phyloP scores from a whole-genome alignment of 2,113 vertebrate species.

The Neomonachus schauinslandi region DNA sequence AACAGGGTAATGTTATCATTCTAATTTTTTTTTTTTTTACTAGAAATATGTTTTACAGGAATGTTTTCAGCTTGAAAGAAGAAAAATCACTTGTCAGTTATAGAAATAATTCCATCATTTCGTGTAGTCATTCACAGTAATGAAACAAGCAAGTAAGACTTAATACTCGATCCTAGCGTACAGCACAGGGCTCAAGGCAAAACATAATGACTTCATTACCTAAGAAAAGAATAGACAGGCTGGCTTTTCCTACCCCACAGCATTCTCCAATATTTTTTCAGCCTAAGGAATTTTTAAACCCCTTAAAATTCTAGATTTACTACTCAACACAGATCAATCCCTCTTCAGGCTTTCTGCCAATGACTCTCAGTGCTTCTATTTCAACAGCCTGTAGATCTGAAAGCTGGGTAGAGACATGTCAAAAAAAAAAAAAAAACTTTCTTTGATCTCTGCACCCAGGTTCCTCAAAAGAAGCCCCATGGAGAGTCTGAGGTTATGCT shows the following conservation, averaged over 20 bases:
- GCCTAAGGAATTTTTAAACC: background rate
- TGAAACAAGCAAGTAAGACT: background rate
- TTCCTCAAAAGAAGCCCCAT: slow-evolving; percentile 49
- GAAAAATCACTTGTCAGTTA: slow-evolving; percentile 27
- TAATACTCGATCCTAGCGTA: background rate
- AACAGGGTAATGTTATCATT: background rate
- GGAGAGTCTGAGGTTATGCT: background rate
- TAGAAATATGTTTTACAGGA: background rate
- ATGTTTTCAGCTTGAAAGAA: background rate
- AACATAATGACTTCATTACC: background rate
- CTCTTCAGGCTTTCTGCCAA: slow-evolving; percentile 8
- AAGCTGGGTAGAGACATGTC: background rate
- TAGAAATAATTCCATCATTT: background rate
- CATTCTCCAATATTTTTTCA: slow-evolving; percentile 29
- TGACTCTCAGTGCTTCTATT: background rate
- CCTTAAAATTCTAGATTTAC: background rate
- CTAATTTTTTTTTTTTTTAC: background rate
- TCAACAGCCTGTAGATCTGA: background rate
- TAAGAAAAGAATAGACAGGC: background rate
- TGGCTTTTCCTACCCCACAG: background rate
- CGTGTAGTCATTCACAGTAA: background rate
- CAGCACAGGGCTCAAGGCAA: slow-evolving; percentile 15
- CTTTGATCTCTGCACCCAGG: slow-evolving; percentile 43
- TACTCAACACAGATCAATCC: background rate
- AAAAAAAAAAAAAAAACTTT: background rate